Percentiles rank a stretch among this genome's conserved stretches.
phyloP scores from a whole-genome alignment of 1,140 invertebrate species.

The Triops cancriformis region DNA sequence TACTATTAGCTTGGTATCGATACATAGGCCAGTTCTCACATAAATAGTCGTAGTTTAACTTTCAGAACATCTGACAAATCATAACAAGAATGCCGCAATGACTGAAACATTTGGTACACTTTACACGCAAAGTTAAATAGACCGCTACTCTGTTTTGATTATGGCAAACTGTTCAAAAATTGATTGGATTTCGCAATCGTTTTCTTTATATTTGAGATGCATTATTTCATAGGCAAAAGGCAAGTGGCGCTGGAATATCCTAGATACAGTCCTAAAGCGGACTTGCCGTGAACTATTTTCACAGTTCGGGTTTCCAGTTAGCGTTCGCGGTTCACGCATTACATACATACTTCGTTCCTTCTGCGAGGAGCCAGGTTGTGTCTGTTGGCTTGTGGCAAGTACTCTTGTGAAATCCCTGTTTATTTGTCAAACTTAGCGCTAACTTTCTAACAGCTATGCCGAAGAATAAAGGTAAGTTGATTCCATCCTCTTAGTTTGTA shows the following conservation, averaged over 20 bases:
- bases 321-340: background rate
- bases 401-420: background rate
- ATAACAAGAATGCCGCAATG: background rate
- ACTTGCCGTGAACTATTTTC: background rate
- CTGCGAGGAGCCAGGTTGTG: background rate
- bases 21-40: no score
- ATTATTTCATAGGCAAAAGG: background rate
- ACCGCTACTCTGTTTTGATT: no score
- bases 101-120: background rate
- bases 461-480: slow-evolving; percentile 33
- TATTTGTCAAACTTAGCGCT: background rate
- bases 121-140: background rate
- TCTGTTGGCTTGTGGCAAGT: background rate
- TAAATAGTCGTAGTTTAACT: no score
- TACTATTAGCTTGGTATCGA: no score
- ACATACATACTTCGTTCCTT: background rate
- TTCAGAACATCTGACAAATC: no score
- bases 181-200: no score
- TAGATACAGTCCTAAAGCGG: background rate
- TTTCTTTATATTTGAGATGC: background rate
- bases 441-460: slow-evolving; percentile 31
- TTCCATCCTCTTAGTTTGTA: background rate
- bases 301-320: background rate
- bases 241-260: background rate
- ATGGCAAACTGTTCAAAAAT: no score